phyloP scores from a whole-genome alignment of 2,113 vertebrate species.

The Saimiri boliviensis region DNA sequence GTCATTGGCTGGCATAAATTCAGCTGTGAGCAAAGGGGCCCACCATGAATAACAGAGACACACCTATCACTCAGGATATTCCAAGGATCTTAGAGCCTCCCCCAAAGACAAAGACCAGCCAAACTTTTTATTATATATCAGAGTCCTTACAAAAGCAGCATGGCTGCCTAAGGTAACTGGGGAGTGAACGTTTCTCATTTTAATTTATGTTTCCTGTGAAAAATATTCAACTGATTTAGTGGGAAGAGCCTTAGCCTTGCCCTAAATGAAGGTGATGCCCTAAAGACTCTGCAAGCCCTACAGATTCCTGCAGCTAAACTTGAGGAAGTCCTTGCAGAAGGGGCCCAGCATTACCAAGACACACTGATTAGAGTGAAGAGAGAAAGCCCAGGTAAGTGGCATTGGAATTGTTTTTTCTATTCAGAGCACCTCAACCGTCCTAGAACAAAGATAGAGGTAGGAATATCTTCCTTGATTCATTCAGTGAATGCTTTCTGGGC shows the following conservation, averaged over 20 bases:
- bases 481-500: background rate
- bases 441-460: background rate
- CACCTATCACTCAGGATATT: background rate
- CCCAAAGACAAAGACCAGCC: background rate
- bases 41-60: background rate
- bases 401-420: background rate
- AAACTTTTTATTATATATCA: background rate
- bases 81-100: background rate
- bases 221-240: background rate
- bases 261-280: slow-evolving; percentile 92
- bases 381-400: slow-evolving; percentile 94
- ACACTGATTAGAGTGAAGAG: slow-evolving; percentile 93
- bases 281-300: slow-evolving; percentile 91
- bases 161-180: background rate
- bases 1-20: background rate
- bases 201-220: background rate
- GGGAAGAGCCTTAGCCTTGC: slow-evolving; percentile 61
- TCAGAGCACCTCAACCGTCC: background rate
- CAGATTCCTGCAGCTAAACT: slow-evolving; percentile 95
- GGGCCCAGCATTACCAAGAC: slow-evolving; percentile 97
- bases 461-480: background rate
- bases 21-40: background rate
- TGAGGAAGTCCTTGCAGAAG: slow-evolving; percentile 88
- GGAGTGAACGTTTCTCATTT: background rate
- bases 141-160: background rate